Conservation (phyloP, 2,113 vertebrate genomes). For the Brachypodius melanocephalos region DNA sequence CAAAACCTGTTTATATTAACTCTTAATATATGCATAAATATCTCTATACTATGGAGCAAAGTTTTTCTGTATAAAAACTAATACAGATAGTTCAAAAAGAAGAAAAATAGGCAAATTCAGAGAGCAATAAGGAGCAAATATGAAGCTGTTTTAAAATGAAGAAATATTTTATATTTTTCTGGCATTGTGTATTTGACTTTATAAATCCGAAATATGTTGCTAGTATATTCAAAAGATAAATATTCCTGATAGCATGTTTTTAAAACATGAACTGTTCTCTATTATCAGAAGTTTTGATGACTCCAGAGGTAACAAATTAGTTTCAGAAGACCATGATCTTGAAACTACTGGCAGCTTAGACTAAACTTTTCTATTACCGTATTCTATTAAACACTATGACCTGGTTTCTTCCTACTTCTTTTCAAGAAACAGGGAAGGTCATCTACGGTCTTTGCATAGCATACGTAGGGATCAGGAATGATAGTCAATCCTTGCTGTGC, state of each 20-base stretch:
- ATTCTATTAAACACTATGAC: fast-evolving
- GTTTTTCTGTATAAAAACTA: not conserved
- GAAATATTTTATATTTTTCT: not conserved
- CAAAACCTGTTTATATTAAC: not conserved
- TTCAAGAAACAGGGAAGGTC: not conserved
- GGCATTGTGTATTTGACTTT: not conserved
- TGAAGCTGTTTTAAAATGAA: not conserved
- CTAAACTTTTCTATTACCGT: not conserved
- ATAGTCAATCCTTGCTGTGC: not conserved
- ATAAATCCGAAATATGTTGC: not conserved
- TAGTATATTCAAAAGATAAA: not conserved
- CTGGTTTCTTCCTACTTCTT: not conserved
- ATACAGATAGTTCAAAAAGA: not conserved
- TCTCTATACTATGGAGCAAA: not conserved
- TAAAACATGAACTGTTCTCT: not conserved
- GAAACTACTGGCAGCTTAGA: not conserved
- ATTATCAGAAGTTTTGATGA: not conserved
- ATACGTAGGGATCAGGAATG: not conserved
- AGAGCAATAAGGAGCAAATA: not conserved
- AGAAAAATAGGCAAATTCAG: not conserved
- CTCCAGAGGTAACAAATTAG: not conserved
- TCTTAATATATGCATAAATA: not conserved
- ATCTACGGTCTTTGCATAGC: not conserved
- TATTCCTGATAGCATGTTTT: not conserved
- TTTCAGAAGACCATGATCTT: not conserved